Conservation (phyloP, 2,888 invertebrate species). For the Ichneumoninae sp. region DNA sequence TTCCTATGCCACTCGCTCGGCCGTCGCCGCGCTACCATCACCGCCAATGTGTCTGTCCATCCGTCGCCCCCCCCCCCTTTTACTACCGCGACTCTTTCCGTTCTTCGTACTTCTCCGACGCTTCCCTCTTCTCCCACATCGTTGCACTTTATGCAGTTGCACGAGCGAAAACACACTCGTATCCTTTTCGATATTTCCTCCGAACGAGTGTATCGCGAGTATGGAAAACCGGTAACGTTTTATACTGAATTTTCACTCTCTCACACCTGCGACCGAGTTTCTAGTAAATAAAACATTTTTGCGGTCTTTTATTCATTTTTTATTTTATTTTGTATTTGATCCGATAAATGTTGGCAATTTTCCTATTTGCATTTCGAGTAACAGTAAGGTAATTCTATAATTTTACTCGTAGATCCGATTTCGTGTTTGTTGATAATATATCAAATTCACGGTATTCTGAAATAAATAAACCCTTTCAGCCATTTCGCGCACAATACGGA, state of each 20-base stretch:
- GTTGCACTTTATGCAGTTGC: constrained; percentile 62
- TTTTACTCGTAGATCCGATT: not conserved
- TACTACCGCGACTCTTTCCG: constrained; percentile 44
- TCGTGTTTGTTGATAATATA: not conserved
- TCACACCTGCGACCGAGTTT: not conserved
- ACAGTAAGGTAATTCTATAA: not conserved
- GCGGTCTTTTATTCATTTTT: not conserved
- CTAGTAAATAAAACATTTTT: constrained; percentile 30
- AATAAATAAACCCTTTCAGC: constrained; percentile 1
- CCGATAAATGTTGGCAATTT: constrained; percentile 3
- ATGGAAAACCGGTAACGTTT: constrained; percentile 35
- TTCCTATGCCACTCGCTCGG: constrained; percentile 5
- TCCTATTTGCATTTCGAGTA: not conserved
- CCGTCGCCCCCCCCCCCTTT: constrained; percentile 35
- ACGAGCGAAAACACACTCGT: constrained; percentile 51
- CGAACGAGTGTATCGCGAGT: constrained; percentile 34
- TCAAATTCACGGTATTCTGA: not conserved
- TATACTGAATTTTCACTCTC: constrained; percentile 53
- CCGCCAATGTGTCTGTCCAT: constrained; percentile 57
- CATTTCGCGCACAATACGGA: not conserved
- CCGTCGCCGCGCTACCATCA: constrained; percentile 6
- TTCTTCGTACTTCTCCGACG: constrained; percentile 16
- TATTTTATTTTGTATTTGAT: not conserved
- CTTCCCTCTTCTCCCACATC: constrained; percentile 34
- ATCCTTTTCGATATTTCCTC: constrained; percentile 22